Evolutionary conservation across 2,888 invertebrate genomes (phyloP).

Genomic region (Leucophora obtusa): DNA sequence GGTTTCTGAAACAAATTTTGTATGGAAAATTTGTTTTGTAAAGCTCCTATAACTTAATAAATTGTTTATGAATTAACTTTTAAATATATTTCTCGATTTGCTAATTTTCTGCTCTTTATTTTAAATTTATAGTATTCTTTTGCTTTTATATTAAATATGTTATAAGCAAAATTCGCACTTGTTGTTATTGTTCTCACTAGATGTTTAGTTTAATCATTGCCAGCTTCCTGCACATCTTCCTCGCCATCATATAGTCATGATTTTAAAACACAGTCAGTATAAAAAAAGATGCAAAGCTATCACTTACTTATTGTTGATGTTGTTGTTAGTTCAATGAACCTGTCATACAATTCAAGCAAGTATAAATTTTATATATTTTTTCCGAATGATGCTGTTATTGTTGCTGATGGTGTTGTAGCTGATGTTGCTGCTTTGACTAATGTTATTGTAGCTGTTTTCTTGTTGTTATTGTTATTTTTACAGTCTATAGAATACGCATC

Average conservation of each 20-base stretch:
- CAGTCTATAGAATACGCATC: conserved; percentile 61
- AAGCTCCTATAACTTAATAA: too few species aligned
- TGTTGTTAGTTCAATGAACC: conserved; percentile 58
- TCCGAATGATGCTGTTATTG: not conserved
- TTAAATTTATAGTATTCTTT: not conserved
- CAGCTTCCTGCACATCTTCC: conserved; percentile 17
- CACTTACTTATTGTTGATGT: conserved; percentile 47
- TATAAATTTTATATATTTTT: not conserved
- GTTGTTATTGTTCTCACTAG: conserved; percentile 10
- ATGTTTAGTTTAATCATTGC: conserved; percentile 17
- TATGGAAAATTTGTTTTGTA: too few species aligned
- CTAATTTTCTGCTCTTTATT: conserved; percentile 2
- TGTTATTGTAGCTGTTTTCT: conserved; percentile 27
- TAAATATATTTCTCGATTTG: not conserved
- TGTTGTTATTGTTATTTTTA: conserved; percentile 54
- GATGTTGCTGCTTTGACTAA: conserved; percentile 5
- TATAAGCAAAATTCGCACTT: conserved; percentile 39
- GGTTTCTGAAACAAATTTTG: too few species aligned
- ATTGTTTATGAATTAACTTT: too few species aligned
- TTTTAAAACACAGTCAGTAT: not conserved
- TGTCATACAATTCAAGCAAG: conserved; percentile 41
- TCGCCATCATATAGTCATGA: conserved; percentile 17
- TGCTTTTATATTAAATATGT: not conserved
- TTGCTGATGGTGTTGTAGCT: conserved; percentile 30
- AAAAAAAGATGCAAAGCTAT: conserved; percentile 34